A percentile compares a stretch with the other conserved stretches of the same genome.
phyloP scores from a whole-genome alignment of 35 echinoderm and acorn worm species.

The Ophiothrix spiculata region DNA sequence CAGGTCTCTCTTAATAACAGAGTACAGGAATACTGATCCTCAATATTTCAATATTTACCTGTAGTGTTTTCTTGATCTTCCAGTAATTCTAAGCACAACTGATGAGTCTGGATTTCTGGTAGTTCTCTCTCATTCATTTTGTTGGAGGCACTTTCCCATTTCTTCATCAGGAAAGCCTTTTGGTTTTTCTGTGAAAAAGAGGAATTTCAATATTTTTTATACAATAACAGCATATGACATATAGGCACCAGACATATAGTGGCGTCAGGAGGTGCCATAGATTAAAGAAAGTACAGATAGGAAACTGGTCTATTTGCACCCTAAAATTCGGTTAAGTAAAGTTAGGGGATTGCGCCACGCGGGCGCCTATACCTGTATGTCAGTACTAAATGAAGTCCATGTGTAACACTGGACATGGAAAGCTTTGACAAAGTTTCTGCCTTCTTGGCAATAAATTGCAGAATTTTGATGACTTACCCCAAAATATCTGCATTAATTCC shows the following conservation, averaged over 20 bases:
- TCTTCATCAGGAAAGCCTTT: slow-evolving; percentile 34
- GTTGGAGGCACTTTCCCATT: slow-evolving; percentile 35
- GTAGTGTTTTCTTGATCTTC: slow-evolving; percentile 26
- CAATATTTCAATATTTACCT: slow-evolving; percentile 1
- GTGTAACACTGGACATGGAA: too few species aligned
- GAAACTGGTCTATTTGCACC: too few species aligned
- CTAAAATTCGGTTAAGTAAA: too few species aligned
- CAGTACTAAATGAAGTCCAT: too few species aligned
- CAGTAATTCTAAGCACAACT: slow-evolving; percentile 22
- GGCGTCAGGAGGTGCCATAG: too few species aligned
- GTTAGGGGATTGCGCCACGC: too few species aligned
- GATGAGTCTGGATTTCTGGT: slow-evolving; percentile 31
- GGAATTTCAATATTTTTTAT: background rate
- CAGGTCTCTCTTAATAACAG: background rate
- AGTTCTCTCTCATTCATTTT: background rate
- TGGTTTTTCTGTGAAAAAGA: slow-evolving; percentile 37
- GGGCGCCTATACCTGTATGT: too few species aligned
- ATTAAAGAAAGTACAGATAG: too few species aligned
- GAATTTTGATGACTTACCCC: too few species aligned
- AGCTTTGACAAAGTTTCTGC: too few species aligned
- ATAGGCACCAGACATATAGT: background rate
- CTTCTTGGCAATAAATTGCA: too few species aligned
- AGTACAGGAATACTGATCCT: background rate
- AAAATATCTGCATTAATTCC: too few species aligned
- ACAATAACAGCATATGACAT: background rate